Conservation (phyloP, 2,113 vertebrate genomes). For the Pao palembangensis region DNA sequence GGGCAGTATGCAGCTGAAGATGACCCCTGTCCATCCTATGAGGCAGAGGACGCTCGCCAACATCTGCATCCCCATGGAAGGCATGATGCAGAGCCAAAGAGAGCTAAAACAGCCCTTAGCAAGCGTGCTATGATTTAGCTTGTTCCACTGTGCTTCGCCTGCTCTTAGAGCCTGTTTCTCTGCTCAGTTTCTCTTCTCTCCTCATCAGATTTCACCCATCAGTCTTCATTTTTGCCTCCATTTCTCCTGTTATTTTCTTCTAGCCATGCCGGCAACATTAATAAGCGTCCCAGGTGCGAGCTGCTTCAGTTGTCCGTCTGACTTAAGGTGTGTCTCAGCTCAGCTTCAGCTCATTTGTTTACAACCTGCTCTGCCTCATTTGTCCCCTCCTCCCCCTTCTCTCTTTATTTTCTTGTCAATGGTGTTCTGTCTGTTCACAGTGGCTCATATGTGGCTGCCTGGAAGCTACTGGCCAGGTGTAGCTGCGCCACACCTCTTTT, state of each 20-base stretch:
- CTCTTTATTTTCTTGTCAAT: slow-evolving; percentile 19
- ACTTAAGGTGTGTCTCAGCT: slow-evolving; percentile 18
- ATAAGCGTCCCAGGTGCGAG: not conserved
- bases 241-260: not conserved
- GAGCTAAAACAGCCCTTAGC: slow-evolving; percentile 4
- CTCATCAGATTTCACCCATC: not conserved
- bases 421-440: slow-evolving; percentile 9
- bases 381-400: slow-evolving; percentile 26
- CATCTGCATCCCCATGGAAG: slow-evolving; percentile 85
- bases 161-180: not conserved
- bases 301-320: not conserved
- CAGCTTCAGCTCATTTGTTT: slow-evolving; percentile 40
- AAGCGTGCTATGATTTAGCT: too few relatives aligned
- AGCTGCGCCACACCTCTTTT: slow-evolving; percentile 42
- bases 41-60: slow-evolving; percentile 82
- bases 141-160: not conserved
- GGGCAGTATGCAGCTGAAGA: slow-evolving; percentile 82
- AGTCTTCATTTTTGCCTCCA: slow-evolving; percentile 15
- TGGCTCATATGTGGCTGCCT: slow-evolving; percentile 40
- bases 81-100: slow-evolving; percentile 68
- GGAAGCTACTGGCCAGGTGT: slow-evolving; percentile 35
- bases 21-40: slow-evolving; percentile 82
- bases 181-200: not conserved
- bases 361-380: slow-evolving; percentile 11
- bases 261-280: not conserved